phyloP scores from a whole-genome alignment of 2,113 vertebrate genomes.

The Mystacornis crossleyi region DNA sequence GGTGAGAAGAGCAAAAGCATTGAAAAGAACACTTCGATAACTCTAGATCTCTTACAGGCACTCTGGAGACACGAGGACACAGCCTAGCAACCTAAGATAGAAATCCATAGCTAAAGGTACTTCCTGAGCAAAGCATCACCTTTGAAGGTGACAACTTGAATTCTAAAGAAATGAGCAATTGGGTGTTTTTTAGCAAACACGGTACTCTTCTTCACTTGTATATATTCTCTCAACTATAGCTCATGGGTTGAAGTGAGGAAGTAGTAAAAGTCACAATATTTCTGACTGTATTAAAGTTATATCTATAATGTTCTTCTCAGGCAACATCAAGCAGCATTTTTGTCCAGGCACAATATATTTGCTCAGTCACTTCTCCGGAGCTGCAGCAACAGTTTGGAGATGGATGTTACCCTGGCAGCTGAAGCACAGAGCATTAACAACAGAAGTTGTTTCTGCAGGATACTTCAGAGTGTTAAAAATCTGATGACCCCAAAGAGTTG shows the following conservation, averaged over 20 bases:
- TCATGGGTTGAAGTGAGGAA: neutral
- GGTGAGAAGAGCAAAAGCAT: neutral
- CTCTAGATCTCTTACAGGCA: neutral
- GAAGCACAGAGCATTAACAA: neutral
- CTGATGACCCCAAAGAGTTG: neutral
- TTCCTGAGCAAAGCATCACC: neutral
- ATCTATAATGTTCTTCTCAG: neutral
- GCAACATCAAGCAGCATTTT: neutral
- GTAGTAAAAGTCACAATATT: neutral
- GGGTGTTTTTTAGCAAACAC: neutral
- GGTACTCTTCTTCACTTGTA: neutral
- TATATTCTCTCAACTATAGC: neutral
- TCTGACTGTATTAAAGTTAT: neutral
- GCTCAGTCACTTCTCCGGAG: neutral
- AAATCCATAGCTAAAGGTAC: no score
- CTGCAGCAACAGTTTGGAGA: neutral
- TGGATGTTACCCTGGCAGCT: neutral
- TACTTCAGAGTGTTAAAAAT: neutral
- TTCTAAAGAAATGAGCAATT: neutral
- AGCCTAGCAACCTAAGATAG: neutral
- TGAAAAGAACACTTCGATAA: neutral
- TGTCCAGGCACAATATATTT: neutral
- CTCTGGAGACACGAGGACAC: neutral
- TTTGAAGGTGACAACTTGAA: neutral
- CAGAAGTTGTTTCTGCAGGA: neutral